A percentile compares a stretch with the other conserved stretches of the same genome.
These are phyloP conservation scores for Mastacembelus armatus DNA, from an alignment of 2,797 vertebrate genomes.

Conservation along the genomic window DNA sequence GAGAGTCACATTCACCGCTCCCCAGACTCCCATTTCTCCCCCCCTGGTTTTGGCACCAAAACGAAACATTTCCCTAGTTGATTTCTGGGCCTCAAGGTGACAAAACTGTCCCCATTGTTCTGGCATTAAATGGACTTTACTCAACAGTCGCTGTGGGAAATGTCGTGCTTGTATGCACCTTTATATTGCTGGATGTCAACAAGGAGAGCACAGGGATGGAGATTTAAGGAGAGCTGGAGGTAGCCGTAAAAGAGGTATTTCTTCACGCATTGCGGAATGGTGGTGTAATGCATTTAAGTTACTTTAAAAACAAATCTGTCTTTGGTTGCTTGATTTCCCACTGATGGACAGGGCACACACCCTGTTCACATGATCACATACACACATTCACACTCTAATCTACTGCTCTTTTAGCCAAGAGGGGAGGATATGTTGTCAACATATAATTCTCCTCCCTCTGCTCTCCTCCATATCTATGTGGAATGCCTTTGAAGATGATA, in stretches of 20 bases:
- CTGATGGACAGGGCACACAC: conserved; percentile 17
- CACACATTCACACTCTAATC: conserved; percentile 25
- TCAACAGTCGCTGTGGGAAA: conserved; percentile 45
- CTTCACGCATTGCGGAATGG: conserved; percentile 7
- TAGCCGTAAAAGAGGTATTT: conserved; percentile 22
- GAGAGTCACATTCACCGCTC: conserved; percentile 52
- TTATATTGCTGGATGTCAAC: conserved; percentile 31
- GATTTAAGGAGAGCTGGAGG: conserved; percentile 24
- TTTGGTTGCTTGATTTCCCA: conserved; percentile 18
- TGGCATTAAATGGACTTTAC: conserved; percentile 57
- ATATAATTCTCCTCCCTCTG: conserved; percentile 36
- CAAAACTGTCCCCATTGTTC: conserved; percentile 51
- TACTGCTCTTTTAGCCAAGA: conserved; percentile 46
- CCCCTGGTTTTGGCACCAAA: conserved; percentile 27
- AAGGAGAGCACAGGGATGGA: conserved; percentile 25
- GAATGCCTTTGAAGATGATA: conserved; percentile 62
- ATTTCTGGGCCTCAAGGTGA: conserved; percentile 51
- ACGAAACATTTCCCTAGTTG: conserved; percentile 38
- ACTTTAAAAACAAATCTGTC: conserved; percentile 30
- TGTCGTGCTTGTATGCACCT: conserved; percentile 17
- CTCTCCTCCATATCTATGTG: conserved; percentile 39
- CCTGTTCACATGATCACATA: not conserved
- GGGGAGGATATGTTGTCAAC: conserved; percentile 55
- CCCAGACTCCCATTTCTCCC: not conserved
- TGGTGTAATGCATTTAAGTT: conserved; percentile 16